Evolutionary conservation across 2,113 vertebrate species (phyloP), one percentile per base, ranked within the genome.

Genomic region (Beaufortia kweichowensis): DNA sequence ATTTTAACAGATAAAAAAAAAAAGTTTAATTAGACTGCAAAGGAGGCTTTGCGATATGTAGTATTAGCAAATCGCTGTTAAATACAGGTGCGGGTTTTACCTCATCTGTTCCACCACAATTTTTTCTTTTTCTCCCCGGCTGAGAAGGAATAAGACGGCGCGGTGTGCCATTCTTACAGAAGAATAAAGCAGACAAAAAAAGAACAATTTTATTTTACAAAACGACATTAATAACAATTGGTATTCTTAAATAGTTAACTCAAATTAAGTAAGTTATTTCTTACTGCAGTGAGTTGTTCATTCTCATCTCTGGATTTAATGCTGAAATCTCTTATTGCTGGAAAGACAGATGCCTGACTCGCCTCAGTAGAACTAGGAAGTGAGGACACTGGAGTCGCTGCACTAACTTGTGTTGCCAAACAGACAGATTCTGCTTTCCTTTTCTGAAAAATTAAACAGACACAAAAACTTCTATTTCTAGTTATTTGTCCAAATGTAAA

Each of bases 121-220:
- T 95, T 80, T 97, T 97, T 53, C 95, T 90, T 82, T 97, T 97
- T 86, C 95, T 90, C 17, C 95, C 95, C 0, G 94, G 92, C 83
- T 94, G 94, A 8, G 94, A 83, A 0, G 92, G 88, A 67, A 92
- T 84, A 67, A 92, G 85, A 68, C 95, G 90, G 0, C 95, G 90
- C 0, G 93, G 90, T 0, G 93, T 95, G 50, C 95, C 95, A 79
- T 97, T 97, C 93, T 97, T 87, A n/a, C 41, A 66, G 10, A 55
- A 33, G 29, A 0, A 35, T 0, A 2, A 56, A 43, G 31, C 35
- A 63, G 0, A 79, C 3, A 19, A 24, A 55, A 14, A 56, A 43
- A 63, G 3, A 35, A 35, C 24, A 11, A 3, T 12, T 68, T 68
- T 3, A 35, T 14, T 61, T 55, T 21, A 43, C 11, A 14, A 23